phyloP scores from a whole-genome alignment of 2,113 vertebrate genomes.

The Pampusana beccarii region DNA sequence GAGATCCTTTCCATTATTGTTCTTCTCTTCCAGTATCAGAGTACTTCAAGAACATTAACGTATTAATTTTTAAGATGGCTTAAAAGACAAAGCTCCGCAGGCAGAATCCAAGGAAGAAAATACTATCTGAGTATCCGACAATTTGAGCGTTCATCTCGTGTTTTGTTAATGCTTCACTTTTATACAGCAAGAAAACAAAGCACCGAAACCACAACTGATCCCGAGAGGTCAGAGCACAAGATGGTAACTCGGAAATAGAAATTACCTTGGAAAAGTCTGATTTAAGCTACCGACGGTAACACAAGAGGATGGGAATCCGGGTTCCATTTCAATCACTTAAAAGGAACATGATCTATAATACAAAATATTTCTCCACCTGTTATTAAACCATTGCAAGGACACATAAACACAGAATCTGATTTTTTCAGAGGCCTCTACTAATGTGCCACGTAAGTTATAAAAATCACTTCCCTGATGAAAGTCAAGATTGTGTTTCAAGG shows the following conservation, averaged over 20 bases:
- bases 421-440: background rate
- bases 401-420: background rate
- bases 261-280: background rate
- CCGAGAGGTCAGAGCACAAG: background rate
- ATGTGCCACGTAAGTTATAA: background rate
- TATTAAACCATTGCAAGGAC: background rate
- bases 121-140: background rate
- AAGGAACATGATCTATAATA: background rate
- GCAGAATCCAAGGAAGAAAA: background rate
- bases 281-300: background rate
- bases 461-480: background rate
- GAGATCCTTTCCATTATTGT: background rate
- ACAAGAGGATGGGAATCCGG: background rate
- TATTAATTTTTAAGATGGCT: conserved; percentile 18
- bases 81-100: background rate
- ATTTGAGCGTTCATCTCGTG: background rate
- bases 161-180: background rate
- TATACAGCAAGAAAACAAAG: background rate
- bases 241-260: background rate
- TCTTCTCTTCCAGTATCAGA: background rate
- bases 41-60: background rate
- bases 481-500: background rate
- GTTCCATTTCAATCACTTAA: background rate
- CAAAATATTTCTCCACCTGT: background rate
- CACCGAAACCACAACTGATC: background rate